Base-by-base conservation (phyloP, 1,140 invertebrate genomes). In the Ctenoplectra terminalis region DNA sequence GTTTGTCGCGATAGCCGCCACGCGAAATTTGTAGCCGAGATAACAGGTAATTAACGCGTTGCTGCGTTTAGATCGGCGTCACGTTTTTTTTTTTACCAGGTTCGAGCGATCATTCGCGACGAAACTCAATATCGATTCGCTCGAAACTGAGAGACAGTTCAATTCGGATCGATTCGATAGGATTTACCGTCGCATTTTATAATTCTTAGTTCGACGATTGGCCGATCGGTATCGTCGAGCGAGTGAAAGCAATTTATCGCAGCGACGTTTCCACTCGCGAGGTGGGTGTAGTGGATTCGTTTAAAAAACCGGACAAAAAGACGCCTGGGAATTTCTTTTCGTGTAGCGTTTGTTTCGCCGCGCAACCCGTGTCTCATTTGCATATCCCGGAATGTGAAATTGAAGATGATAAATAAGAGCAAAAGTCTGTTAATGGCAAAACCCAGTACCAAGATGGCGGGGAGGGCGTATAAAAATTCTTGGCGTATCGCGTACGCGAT, bases 341-440 rank as follows among this genome's bases (percentile, higher is more conserved):
- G 29, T 43, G 79, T 58, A 58, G 31, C 40, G 79, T 74, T 66
- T 81, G 70, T 81, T 66, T 60, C 17, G n/a, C 26, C n/a, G 26
- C 7, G 34, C 54, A 29, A 48, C 40, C 52, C 70, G 29, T 61
- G 69, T 73, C 72, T 46, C 79, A 67, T 81, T 81, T 81, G 31
- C 79, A 74, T 75, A 74, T 66, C 60, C 56, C 29, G 76, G 81
- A 83, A 83, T 83, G 81, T 52, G 60, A 83, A 66, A 79, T 79
- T 79, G 66, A 72, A 72, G 50, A 71, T 79, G 67, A 79, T 72
- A 78, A 71, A 79, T 79, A 78, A 78, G 58, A 72, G 61, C 60
- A 83, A 64, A 79, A 72, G 23, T 46, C 29, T 31, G 58, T 83
- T 83, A 83, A 83, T 71, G 76, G 75, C 56, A 52, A 80, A 83